Evolutionary conservation across 2,797 vertebrate species (phyloP).

Genomic region (Hypotaenidia philippensis): DNA sequence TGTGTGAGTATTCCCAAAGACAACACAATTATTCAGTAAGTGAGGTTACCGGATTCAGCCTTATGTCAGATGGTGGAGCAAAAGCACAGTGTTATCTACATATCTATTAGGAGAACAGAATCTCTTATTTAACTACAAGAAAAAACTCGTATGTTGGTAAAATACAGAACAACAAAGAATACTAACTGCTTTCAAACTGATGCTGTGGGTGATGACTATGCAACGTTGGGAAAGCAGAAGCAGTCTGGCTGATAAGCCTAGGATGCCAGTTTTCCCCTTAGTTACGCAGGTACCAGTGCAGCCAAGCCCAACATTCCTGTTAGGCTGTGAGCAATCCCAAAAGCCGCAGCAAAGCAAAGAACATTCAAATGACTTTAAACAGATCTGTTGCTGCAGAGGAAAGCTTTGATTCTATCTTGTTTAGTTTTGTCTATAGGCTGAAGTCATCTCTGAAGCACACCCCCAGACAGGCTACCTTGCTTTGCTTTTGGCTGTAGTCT

Average conservation of each 20-base stretch:
- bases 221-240: neutral
- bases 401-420: neutral
- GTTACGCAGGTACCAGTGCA: neutral
- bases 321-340: neutral
- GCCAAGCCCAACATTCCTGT: neutral
- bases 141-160: neutral
- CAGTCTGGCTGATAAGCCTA: neutral
- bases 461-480: neutral
- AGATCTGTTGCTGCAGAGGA: neutral
- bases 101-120: conserved; percentile 31
- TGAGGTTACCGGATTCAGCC: conserved; percentile 55
- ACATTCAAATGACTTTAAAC: neutral
- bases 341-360: neutral
- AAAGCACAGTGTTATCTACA: neutral
- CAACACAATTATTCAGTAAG: conserved; percentile 63
- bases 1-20: conserved; percentile 50
- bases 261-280: neutral
- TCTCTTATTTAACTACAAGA: neutral
- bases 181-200: neutral
- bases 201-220: neutral
- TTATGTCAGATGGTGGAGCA: conserved; percentile 29
- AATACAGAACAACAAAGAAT: neutral
- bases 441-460: neutral
- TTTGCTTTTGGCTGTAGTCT: neutral
- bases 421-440: neutral